Conservation (phyloP, 2,888 invertebrate genomes). For the Sinelater perroti region DNA sequence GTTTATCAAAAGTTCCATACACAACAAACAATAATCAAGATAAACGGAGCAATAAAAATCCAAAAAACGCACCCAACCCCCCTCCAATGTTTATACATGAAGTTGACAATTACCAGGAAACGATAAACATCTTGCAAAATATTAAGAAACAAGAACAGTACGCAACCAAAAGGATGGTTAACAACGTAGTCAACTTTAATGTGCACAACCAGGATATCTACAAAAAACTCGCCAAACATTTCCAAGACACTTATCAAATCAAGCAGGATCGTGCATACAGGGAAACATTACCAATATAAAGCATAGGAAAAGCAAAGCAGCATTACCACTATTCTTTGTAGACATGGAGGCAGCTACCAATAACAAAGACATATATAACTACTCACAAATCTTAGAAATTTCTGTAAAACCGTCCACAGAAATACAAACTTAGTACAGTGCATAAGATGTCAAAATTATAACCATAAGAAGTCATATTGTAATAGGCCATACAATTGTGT, state of each 20-base stretch:
- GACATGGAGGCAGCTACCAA: neutral
- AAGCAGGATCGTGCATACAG: slow-evolving; percentile 5
- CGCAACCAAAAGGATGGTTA: slow-evolving; percentile 2
- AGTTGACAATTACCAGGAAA: slow-evolving; percentile 10
- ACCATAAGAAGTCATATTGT: too few species aligned
- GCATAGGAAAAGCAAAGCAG: neutral
- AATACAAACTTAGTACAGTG: neutral
- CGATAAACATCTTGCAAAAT: neutral
- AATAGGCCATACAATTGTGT: neutral
- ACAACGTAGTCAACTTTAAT: slow-evolving; percentile 3
- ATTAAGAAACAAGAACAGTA: slow-evolving; percentile 4
- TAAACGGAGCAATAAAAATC: neutral
- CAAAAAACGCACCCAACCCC: neutral
- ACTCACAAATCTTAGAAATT: neutral
- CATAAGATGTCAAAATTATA: too few species aligned
- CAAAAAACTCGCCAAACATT: neutral
- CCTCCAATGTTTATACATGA: slow-evolving; percentile 1
- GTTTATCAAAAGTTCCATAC: neutral
- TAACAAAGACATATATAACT: neutral
- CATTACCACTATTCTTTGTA: slow-evolving; percentile 3
- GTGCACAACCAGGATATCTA: neutral
- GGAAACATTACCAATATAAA: neutral
- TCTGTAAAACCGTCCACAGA: neutral
- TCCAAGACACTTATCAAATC: slow-evolving; percentile 9
- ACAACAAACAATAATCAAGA: neutral